These are phyloP conservation scores for Cariama cristata DNA, from an alignment of 2,113 vertebrate genomes.

Conservation along the genomic window DNA sequence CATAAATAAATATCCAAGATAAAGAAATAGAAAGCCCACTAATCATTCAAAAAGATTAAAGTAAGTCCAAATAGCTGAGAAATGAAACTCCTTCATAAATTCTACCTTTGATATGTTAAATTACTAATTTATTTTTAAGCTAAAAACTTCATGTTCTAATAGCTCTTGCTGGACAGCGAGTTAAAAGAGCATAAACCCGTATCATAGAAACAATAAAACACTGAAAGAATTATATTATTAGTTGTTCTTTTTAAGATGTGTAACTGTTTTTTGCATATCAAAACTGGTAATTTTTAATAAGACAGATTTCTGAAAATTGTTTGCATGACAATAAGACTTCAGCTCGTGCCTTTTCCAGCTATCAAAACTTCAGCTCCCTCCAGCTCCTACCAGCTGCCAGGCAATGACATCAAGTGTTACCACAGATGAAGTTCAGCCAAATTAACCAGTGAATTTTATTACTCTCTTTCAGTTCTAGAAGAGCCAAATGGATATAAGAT, in stretches of 20 bases:
- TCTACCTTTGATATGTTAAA: not conserved
- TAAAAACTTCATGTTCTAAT: not conserved
- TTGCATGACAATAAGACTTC: not conserved
- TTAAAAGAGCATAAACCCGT: not conserved
- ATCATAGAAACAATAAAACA: not conserved
- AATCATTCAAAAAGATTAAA: not conserved
- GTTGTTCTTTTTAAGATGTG: not conserved
- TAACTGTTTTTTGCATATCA: not conserved
- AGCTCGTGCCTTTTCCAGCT: not conserved
- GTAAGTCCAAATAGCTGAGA: not conserved
- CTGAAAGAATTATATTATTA: not conserved
- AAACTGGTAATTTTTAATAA: not conserved
- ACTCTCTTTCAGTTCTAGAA: not conserved
- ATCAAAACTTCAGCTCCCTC: not conserved
- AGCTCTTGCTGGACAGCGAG: not conserved
- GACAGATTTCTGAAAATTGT: not conserved
- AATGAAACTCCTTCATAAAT: not conserved
- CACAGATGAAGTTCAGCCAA: not conserved
- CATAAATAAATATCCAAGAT: not conserved
- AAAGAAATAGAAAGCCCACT: not conserved
- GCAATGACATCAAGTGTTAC: not conserved
- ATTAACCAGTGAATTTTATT: not conserved
- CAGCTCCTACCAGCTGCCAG: not conserved
- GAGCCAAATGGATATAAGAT: not conserved
- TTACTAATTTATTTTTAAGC: not conserved